These are phyloP conservation scores for Drosophila mimetica DNA, from an alignment of 2,888 invertebrate species.

Conservation along the genomic window DNA sequence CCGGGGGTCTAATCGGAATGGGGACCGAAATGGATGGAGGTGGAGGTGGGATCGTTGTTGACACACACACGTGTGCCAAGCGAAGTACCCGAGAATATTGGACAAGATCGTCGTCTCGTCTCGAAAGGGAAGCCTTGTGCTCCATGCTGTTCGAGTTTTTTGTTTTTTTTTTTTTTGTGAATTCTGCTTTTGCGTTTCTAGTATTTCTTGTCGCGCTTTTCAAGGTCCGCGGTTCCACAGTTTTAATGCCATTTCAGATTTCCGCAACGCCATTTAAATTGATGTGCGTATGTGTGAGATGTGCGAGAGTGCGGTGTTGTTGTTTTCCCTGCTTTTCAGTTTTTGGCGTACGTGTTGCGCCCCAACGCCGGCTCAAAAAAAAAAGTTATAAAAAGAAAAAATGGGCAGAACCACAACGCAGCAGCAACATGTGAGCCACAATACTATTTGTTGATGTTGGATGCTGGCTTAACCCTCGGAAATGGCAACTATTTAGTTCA, in stretches of 20 bases:
- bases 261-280: conserved; percentile 71
- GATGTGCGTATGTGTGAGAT: conserved; percentile 16
- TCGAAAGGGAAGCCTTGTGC: conserved; percentile 22
- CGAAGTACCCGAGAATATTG: not conserved
- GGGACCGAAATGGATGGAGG: not conserved
- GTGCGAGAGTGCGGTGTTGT: conserved; percentile 11
- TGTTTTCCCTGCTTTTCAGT: conserved; percentile 19
- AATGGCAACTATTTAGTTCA: not conserved
- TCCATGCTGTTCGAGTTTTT: not conserved
- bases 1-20: conserved; percentile 26
- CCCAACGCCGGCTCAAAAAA: conserved; percentile 42
- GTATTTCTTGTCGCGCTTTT: conserved; percentile 36
- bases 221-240: conserved; percentile 53
- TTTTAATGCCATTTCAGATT: conserved; percentile 56
- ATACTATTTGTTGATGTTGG: conserved; percentile 10
- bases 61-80: conserved; percentile 9
- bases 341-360: conserved; percentile 73
- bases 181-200: conserved; percentile 22
- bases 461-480: conserved; percentile 33
- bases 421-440: conserved; percentile 19
- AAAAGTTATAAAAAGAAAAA: conserved; percentile 15
- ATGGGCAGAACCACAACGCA: not conserved
- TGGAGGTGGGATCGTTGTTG: conserved; percentile 1
- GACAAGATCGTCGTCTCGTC: conserved; percentile 6
- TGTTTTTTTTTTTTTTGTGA: not conserved